Conservation (phyloP, 2,113 vertebrate species). For the Dryoscopus gambensis region DNA sequence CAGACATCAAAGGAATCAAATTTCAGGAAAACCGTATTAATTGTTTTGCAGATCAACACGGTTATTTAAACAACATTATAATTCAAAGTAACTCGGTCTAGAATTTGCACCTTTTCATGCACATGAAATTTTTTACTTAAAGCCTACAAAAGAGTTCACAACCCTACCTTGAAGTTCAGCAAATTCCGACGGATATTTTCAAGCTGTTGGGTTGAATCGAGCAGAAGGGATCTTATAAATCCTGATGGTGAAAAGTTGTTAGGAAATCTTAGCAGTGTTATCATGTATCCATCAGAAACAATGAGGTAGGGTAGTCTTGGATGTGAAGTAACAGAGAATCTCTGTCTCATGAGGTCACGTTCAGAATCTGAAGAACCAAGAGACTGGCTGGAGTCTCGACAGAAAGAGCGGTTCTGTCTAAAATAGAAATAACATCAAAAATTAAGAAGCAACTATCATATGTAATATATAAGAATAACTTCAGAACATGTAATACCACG, state of each 20-base stretch:
- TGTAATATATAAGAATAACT: neutral
- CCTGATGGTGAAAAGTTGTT: slow-evolving; percentile 72
- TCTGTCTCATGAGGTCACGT: slow-evolving; percentile 82
- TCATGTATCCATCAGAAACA: slow-evolving; percentile 93
- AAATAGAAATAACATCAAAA: slow-evolving; percentile 17
- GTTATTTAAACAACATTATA: neutral
- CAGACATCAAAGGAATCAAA: neutral
- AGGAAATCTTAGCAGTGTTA: slow-evolving; percentile 80
- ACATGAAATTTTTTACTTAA: neutral
- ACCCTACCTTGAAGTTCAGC: slow-evolving; percentile 73
- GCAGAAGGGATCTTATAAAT: slow-evolving; percentile 77
- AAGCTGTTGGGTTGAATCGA: slow-evolving; percentile 78
- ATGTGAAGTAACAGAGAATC: slow-evolving; percentile 89
- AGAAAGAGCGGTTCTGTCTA: slow-evolving; percentile 74
- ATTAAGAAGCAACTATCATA: neutral
- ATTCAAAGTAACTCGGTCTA: accelerated
- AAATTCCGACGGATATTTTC: slow-evolving; percentile 70
- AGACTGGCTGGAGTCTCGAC: slow-evolving; percentile 71
- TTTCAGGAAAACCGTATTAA: neutral
- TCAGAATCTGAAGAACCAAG: slow-evolving; percentile 83
- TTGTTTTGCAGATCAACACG: neutral
- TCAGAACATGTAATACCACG: neutral
- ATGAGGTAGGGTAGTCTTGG: slow-evolving; percentile 84
- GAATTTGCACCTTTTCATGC: neutral
- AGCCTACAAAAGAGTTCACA: neutral